Conservation (phyloP, 2,888 invertebrate genomes). For the Pseudanteris insignis region DNA sequence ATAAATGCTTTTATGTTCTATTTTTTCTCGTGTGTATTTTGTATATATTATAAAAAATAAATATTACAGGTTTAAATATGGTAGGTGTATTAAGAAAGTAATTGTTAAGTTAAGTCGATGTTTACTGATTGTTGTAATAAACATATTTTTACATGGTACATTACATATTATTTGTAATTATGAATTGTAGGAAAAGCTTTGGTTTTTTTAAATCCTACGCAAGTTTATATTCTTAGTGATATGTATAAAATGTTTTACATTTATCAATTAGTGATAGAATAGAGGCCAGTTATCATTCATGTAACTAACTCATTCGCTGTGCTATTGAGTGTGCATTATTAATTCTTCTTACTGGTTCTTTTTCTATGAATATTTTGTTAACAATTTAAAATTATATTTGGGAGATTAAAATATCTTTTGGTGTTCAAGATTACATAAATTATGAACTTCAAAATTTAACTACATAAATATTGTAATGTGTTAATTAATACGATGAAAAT, state of each 20-base stretch:
- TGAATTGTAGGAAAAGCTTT: constrained; percentile 1
- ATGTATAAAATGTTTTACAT: constrained; percentile 17
- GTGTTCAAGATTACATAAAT: too few species aligned
- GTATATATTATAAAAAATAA: constrained; percentile 18
- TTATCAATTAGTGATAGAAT: constrained; percentile 16
- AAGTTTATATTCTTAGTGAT: constrained; percentile 10
- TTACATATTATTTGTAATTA: constrained; percentile 9
- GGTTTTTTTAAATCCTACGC: background rate
- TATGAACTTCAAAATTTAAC: too few species aligned
- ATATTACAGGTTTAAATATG: background rate
- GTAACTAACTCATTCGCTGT: background rate
- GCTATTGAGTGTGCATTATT: too few species aligned
- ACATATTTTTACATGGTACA: constrained; percentile 23
- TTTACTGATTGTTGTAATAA: constrained; percentile 22
- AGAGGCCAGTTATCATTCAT: constrained; percentile 10
- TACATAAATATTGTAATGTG: too few species aligned
- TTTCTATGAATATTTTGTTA: too few species aligned
- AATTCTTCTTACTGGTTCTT: too few species aligned
- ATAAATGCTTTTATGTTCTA: too few species aligned
- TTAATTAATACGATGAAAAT: too few species aligned
- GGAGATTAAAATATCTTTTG: too few species aligned
- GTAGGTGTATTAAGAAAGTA: constrained; percentile 4
- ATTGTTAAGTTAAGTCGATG: constrained; percentile 11
- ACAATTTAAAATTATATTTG: too few species aligned
- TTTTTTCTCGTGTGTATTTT: constrained; percentile 25